Evolutionary conservation across 2,797 vertebrate species (phyloP), one percentile per base, ranked within the genome.

Genomic region (Pagetopsis macropterus): DNA sequence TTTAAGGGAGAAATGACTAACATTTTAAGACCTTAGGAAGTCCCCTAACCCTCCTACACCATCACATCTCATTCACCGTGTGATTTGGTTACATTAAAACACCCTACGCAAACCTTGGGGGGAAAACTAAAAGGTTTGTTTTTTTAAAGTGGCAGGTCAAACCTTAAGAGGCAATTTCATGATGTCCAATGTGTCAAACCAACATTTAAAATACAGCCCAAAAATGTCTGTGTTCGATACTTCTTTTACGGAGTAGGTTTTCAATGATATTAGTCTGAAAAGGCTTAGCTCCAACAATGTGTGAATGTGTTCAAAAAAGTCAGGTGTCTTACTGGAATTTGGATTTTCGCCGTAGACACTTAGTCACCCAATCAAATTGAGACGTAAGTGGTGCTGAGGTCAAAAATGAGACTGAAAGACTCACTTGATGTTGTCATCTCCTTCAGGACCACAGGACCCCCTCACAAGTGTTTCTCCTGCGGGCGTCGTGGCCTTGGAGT

Each of bases 381-480:
- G 19, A 19, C 15, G 52, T 3, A 44, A 8, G 23, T 1, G 41
- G 14, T n/a, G 33, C 13, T 33, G 5, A 15, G 1, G 16, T 37
- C 15, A 37, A 31, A 50, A 54, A 15, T 11, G 1, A 4, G 9
- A 9, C 10, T 44, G 2, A 3, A 51, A n/a, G 15, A 65, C 77
- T 88, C 59, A 93, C 93, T 88, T 89, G 17, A 80, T 61, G 19
- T 88, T 75, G 4, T 71, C 76, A 12, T 74, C 78, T 55, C 21
- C 57, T 13, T 64, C 72, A 1, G 84, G 85, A 59, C 84, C 79
- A 57, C 80, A 85, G 10, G 60, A 50, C 6, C 62, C 78, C 7
- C 65, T 88, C 43, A 41, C 69, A 14, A 49, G 31, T 1, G 58
- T 13, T 14, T 80, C 79, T 6, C 72, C 82, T 1, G 82, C 40